A percentile compares a stretch with the other conserved stretches of the same genome.
Conservation (phyloP, 2,888 invertebrate genomes). For the Clivina fossor region DNA sequence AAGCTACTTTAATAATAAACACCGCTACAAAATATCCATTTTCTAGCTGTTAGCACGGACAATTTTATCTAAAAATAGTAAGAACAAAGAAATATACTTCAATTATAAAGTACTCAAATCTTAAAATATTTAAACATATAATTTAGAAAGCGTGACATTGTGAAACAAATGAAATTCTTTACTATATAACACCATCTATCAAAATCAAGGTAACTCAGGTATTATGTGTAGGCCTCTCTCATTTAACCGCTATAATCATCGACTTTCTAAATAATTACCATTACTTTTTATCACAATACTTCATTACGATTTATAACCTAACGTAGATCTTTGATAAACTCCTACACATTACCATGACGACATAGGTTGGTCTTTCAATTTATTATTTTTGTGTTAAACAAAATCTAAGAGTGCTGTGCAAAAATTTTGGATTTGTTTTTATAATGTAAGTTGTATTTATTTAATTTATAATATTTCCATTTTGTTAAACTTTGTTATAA, state of each 20-base stretch:
- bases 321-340: constrained; percentile 7
- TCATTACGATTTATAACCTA: background rate
- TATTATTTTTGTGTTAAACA: constrained; percentile 25
- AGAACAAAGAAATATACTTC: no score
- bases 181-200: constrained; percentile 18
- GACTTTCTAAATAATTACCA: constrained; percentile 9
- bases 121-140: no score
- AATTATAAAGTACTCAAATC: no score
- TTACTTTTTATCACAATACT: background rate
- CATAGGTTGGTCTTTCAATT: constrained; percentile 21
- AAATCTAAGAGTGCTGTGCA: constrained; percentile 17
- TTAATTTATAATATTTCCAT: no score
- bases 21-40: no score
- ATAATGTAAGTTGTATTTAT: constrained; percentile 1
- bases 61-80: no score
- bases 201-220: constrained; percentile 21
- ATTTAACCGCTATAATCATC: constrained; percentile 17
- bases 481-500: no score
- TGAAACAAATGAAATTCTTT: background rate
- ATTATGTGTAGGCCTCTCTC: constrained; percentile 27
- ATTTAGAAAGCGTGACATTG: no score
- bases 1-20: no score
- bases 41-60: no score
- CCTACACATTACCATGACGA: constrained; percentile 7
- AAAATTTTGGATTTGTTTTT: background rate